Evolutionary conservation across 2,888 invertebrate genomes (phyloP), one percentile per base, ranked within the genome.

Genomic region (Lapara coniferarum): DNA sequence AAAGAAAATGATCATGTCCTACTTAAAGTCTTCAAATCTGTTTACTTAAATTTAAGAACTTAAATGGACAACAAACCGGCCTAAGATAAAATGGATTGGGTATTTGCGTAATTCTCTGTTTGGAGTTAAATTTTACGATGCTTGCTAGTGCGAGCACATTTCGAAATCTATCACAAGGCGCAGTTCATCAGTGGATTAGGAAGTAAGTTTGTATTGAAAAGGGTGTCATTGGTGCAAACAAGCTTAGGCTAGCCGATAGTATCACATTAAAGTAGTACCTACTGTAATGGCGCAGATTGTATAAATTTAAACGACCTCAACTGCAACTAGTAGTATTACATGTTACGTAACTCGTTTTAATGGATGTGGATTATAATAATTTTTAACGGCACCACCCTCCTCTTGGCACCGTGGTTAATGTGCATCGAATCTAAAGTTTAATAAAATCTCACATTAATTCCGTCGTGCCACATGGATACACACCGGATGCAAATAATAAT

Each of bases 371-470:
- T n/a, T n/a, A n/a, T n/a, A 79, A 81, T 84, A 81, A 82, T 76
- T 53, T 46, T 63, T 53, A 78, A 77, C 75, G 76, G 71, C 75
- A 77, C 75, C 77, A 79, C 77, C 75, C 83, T 79, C 83, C 83
- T 82, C 83, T 85, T 77, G 75, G 75, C 75, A 76, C 72, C 80
- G 73, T 81, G 82, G 81, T 84, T 89, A 90, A 91, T 90, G 89
- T 83, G 86, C 81, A 83, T 84, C 85, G 88, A 87, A 88, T 87
- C 87, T 84, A 85, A 85, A 87, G 85, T 85, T 87, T 87, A 83
- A 83, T 81, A 82, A 85, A 84, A 81, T 82, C 84, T 83, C 80
- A 83, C 81, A 84, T 87, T 87, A 87, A 82, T 78, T 76, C 75
- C 85, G 89, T 85, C 87, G 70, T 77, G 85, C 87, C 88, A 82